Base-by-base conservation (phyloP, 2,113 vertebrate genomes). In the Lasiurus borealis region DNA sequence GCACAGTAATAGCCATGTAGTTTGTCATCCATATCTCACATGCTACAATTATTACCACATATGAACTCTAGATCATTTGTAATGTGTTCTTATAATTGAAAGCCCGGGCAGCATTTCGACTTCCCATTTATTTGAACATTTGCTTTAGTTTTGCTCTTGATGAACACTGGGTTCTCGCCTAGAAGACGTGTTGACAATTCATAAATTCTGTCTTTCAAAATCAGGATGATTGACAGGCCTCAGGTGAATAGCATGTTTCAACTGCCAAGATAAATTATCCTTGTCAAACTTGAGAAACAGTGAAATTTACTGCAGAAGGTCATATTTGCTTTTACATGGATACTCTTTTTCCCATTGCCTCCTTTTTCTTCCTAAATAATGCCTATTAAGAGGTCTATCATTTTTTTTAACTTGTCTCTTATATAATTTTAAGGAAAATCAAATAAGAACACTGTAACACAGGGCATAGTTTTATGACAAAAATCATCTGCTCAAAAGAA, bases 151-250 rank as follows among this genome's bases (percentile, higher is more conserved):
- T 94, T 77, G 89, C 76, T 54, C 73, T 94, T 86, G 80, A 91
- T 80, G 76, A 97, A 27, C 11, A 90, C 3, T 19, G 44, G 68
- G 84, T 94, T 94, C 15, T 84, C 8, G 0, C 54, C 46, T 73
- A 89, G 90, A 87, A 97, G 96, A 94, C 10, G 90, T 91, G 66
- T 6, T 98, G 97, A 95, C 94, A 97, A 81, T 36, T 94, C 72
- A 71, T 13, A 50, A 95, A 71, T 91, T 66, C 36, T 95, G 9
- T 85, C 95, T 97, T 95, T 97, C 96, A 95, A 62, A 95, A 85
- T 62, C 75, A 72, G 54, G 72, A 85, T 97, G 97, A 98, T 23
- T 98, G 98, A 95, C 97, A 96, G 64, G 6, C 77, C 96, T 97
- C 96, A 95, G 95, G 96, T 95, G 73, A 94, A 89, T 21, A 94